These are phyloP conservation scores for Saccostrea echinata DNA, from an alignment of 1,140 invertebrate species.

Conservation along the genomic window DNA sequence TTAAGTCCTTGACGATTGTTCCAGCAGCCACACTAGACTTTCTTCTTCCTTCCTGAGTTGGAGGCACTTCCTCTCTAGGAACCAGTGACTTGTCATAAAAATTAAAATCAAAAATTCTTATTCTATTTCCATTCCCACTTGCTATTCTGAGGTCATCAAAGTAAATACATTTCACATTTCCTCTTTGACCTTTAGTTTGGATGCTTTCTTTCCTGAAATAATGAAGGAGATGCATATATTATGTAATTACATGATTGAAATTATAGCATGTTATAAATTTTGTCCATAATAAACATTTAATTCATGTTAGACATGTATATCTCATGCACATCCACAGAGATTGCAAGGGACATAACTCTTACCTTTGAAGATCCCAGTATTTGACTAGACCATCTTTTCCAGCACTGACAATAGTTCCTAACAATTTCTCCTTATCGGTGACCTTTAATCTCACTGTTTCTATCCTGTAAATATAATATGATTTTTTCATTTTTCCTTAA, in stretches of 20 bases:
- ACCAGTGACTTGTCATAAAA: conserved; percentile 27
- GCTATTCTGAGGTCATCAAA: conserved; percentile 73
- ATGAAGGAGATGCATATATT: background rate
- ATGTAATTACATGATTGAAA: too few species aligned
- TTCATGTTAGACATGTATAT: too few species aligned
- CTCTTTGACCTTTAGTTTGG: conserved; percentile 67
- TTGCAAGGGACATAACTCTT: conserved; percentile 46
- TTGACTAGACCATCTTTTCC: conserved; percentile 74
- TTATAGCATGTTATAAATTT: background rate
- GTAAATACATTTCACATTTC: conserved; percentile 70
- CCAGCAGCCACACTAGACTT: background rate
- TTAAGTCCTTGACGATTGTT: conserved; percentile 6
- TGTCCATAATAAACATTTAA: background rate
- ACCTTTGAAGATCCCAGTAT: conserved; percentile 72
- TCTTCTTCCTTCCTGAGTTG: background rate
- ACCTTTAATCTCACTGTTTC: conserved; percentile 71
- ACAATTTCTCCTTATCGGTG: conserved; percentile 59
- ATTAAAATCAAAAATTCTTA: conserved; percentile 74
- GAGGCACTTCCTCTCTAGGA: background rate
- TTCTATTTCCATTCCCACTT: conserved; percentile 69
- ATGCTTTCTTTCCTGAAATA: conserved; percentile 67
- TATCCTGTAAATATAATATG: conserved; percentile 64
- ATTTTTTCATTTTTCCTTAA: background rate
- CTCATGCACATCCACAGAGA: background rate
- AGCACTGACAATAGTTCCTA: conserved; percentile 70